These are phyloP conservation scores for Aethes cnicana DNA, from an alignment of 2,888 invertebrate species.

Conservation along the genomic window DNA sequence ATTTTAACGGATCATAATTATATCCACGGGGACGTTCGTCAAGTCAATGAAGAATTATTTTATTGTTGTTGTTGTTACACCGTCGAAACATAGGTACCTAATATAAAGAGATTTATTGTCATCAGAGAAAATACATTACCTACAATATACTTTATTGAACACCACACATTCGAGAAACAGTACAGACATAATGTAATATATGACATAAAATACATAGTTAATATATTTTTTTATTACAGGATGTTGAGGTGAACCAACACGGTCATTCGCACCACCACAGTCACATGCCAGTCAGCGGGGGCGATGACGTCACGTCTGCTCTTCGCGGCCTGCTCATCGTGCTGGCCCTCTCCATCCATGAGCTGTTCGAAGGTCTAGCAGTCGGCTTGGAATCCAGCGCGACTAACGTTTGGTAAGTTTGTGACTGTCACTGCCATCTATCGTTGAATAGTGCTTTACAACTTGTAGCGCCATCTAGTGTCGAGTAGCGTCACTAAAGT, in stretches of 20 bases:
- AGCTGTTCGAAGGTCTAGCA: slow-evolving; percentile 92
- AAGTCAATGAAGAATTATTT: too few species aligned
- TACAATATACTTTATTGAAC: too few species aligned
- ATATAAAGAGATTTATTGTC: too few species aligned
- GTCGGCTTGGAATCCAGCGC: slow-evolving; percentile 88
- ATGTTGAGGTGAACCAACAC: slow-evolving; percentile 51
- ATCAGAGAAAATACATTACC: too few species aligned
- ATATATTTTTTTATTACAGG: slow-evolving; percentile 47
- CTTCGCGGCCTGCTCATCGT: slow-evolving; percentile 90
- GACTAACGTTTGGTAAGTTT: slow-evolving; percentile 64
- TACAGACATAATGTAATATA: too few species aligned
- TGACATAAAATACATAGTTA: too few species aligned
- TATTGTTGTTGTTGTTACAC: too few species aligned
- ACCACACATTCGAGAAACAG: too few species aligned
- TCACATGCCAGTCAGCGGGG: slow-evolving; percentile 66
- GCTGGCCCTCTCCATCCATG: slow-evolving; percentile 92
- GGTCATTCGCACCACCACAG: slow-evolving; percentile 66
- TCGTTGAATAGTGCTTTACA: neutral
- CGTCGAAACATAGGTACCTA: too few species aligned
- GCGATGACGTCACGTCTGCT: slow-evolving; percentile 75
- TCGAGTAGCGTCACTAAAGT: slow-evolving; percentile 37
- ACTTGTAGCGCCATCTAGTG: slow-evolving; percentile 40
- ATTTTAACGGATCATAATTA: too few species aligned
- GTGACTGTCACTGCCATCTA: too few species aligned
- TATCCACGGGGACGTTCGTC: too few species aligned